Evolutionary conservation across 2,113 vertebrate genomes (phyloP).

Genomic region (Nymphicus hollandicus): DNA sequence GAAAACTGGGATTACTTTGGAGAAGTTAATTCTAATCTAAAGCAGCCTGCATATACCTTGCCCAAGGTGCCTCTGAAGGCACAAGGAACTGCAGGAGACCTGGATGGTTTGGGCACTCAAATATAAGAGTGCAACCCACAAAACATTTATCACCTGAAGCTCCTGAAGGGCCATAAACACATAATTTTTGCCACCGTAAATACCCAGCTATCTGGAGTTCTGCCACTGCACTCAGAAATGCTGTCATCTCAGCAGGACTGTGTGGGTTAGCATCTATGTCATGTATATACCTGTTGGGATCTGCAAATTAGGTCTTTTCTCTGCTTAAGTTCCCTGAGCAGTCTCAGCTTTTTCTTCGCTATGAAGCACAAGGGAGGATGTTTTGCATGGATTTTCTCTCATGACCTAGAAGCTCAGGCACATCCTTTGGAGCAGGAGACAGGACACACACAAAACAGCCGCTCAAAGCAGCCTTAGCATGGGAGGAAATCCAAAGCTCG

Average conservation of each 20-base stretch:
- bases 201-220: conserved; percentile 46
- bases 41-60: not conserved
- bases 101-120: not conserved
- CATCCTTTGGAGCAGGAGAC: not conserved
- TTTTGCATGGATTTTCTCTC: not conserved
- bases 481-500: not conserved
- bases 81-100: not conserved
- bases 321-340: not conserved
- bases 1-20: not conserved
- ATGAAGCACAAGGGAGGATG: not conserved
- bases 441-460: not conserved
- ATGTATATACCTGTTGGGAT: conserved; percentile 28
- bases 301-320: conserved; percentile 52
- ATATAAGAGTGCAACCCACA: conserved; percentile 1
- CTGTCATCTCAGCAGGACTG: conserved; percentile 49
- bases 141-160: conserved; percentile 37
- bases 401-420: not conserved
- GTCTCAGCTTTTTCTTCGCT: not conserved
- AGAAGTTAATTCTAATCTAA: not conserved
- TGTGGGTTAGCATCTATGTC: conserved; percentile 14
- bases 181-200: conserved; percentile 47
- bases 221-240: conserved; percentile 8
- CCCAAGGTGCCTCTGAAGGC: not conserved
- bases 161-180: conserved; percentile 35
- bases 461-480: not conserved